Percentiles rank a stretch among this genome's conserved stretches.
phyloP scores from a whole-genome alignment of 2,888 invertebrate species.

The Drosophila ochracea region DNA sequence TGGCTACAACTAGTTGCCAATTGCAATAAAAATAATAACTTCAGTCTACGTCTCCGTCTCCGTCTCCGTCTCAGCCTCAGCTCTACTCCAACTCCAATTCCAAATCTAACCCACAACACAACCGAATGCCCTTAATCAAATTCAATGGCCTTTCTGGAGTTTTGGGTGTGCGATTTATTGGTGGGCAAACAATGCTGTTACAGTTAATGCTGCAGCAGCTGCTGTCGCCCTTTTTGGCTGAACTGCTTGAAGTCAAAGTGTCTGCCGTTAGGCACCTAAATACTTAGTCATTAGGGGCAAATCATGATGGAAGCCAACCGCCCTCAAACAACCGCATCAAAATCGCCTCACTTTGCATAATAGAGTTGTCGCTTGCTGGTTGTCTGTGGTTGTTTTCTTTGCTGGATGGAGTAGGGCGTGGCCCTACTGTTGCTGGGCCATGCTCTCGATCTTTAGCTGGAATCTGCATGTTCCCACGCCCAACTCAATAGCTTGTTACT shows the following conservation, averaged over 20 bases:
- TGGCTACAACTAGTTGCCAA: background rate
- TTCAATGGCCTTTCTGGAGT: constrained; percentile 13
- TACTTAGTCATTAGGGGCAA: constrained; percentile 69
- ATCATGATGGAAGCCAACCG: constrained; percentile 65
- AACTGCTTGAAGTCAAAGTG: constrained; percentile 14
- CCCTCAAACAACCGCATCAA: constrained; percentile 40
- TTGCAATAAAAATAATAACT: background rate
- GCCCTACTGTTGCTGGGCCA: constrained; percentile 14
- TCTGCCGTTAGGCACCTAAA: constrained; percentile 43
- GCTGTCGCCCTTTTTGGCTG: constrained; percentile 27
- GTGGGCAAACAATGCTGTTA: constrained; percentile 27
- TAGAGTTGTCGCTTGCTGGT: constrained; percentile 46
- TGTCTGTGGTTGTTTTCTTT: background rate
- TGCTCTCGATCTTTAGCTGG: constrained; percentile 26
- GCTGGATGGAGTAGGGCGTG: background rate
- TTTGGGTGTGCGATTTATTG: constrained; percentile 38
- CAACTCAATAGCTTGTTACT: constrained; percentile 17
- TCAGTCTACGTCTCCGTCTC: background rate
- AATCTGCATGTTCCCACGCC: constrained; percentile 54
- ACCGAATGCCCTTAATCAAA: background rate
- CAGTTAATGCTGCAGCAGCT: constrained; percentile 3
- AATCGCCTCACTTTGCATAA: constrained; percentile 54
- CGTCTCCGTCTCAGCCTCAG: background rate
- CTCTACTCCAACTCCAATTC: background rate
- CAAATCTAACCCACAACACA: background rate